phyloP scores from a whole-genome alignment of 1,140 invertebrate species.

The Drosophila varians region DNA sequence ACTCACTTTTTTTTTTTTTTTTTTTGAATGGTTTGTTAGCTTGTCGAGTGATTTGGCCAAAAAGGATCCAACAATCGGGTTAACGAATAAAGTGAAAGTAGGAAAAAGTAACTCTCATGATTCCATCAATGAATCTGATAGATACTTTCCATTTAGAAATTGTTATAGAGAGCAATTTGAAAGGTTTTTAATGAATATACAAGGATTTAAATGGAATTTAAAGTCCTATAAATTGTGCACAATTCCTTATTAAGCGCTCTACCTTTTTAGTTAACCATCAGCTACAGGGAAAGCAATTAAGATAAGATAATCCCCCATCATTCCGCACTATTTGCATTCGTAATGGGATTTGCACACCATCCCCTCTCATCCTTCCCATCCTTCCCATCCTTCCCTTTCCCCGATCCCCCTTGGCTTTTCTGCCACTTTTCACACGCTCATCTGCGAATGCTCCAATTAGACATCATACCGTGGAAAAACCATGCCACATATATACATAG shows the following conservation, averaged over 20 bases:
- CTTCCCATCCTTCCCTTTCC: too few species aligned
- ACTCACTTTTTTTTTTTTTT: conserved; percentile 17
- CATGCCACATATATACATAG: neutral
- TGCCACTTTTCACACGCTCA: conserved; percentile 38
- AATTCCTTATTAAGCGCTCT: conserved; percentile 21
- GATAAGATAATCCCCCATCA: conserved; percentile 43
- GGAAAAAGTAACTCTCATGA: neutral
- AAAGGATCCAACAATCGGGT: conserved; percentile 23
- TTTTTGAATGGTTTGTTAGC: conserved; percentile 26
- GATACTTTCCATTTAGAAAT: neutral
- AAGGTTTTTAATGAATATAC: too few species aligned
- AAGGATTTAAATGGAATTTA: neutral
- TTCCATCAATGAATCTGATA: conserved; percentile 8
- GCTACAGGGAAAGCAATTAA: conserved; percentile 28
- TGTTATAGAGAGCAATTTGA: too few species aligned
- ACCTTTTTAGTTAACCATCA: conserved; percentile 27
- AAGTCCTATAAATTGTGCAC: neutral
- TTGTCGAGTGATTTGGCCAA: conserved; percentile 43
- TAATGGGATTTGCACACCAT: conserved; percentile 60
- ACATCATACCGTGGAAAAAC: conserved; percentile 19
- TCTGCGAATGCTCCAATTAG: conserved; percentile 58
- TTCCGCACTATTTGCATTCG: conserved; percentile 63
- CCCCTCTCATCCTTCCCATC: too few species aligned
- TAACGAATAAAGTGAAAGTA: conserved; percentile 24
- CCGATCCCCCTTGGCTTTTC: conserved; percentile 1